Base-by-base conservation (phyloP, 2,797 vertebrate genomes). In the Semaprochilodus insignis region DNA sequence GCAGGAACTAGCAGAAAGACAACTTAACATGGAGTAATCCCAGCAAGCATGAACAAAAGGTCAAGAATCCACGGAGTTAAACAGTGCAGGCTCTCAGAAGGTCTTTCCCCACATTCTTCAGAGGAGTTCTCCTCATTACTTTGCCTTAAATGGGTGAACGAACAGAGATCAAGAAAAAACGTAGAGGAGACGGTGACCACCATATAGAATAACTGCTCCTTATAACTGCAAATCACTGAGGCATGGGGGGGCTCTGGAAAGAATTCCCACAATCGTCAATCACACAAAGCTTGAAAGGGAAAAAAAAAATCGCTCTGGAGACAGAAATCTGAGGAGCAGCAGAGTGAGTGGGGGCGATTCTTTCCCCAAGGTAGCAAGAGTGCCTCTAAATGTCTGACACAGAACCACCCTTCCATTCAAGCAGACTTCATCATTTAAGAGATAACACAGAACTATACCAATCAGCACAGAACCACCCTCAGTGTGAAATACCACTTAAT, bases 241-340 rank as follows among this genome's bases (percentile, higher is more conserved):
- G 89, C 91, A 79, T 90, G 59, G 63, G 72, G 27, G 48, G 80
- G 55, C 81, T 65, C 66, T 77, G 83, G 86, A 90, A 91, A 87
- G 89, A 92, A 91, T 93, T 86, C 86, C 85, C 90, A 89, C 90
- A 91, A 85, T 86, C 83, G 66, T 86, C 70, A 65, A 89, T 87
- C 85, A 63, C 36, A 74, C 16, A 75, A 71, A 69, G 62, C 76
- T 83, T 85, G 71, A 81, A 81, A 81, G 66, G 51, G 72, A 54
- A 72, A 85, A 82, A 25, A 72, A 72, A 85, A 82, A 25, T 72
- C 70, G 55, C 57, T 80, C 44, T 74, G 77, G 72, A 81, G 80
- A 85, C 81, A 85, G 73, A 85, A 82, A 83, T 85, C 82, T 84
- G 82, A 87, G 86, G 48, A 76, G 83, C 71, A 81, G 80, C 34